phyloP scores from a whole-genome alignment of 2,888 invertebrate species.

The Lycophotia porphyrea region DNA sequence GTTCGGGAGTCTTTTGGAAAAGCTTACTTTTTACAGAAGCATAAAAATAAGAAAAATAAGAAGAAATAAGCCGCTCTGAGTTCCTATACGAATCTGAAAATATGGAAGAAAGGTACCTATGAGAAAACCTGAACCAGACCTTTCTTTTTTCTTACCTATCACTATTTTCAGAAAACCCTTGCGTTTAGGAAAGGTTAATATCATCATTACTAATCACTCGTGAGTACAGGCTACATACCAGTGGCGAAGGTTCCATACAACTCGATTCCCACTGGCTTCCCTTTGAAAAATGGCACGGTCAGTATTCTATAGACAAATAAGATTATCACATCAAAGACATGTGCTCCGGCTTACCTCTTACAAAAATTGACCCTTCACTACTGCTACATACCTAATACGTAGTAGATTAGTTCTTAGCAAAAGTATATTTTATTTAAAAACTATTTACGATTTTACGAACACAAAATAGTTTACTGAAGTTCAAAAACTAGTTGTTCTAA shows the following conservation, averaged over 20 bases:
- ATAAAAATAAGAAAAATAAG: too few relatives aligned
- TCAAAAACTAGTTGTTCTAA: constrained; percentile 22
- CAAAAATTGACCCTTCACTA: too few relatives aligned
- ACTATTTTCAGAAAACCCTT: background rate
- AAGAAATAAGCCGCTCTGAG: background rate
- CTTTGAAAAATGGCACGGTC: too few relatives aligned
- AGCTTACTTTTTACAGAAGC: background rate
- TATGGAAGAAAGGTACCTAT: background rate
- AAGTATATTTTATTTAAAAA: background rate
- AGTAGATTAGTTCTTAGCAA: background rate
- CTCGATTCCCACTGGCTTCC: too few relatives aligned
- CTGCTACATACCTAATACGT: background rate
- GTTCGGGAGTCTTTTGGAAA: background rate
- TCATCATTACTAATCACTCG: background rate
- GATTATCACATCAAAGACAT: too few relatives aligned
- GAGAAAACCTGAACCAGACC: too few relatives aligned
- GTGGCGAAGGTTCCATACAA: too few relatives aligned
- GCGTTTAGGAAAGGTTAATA: background rate
- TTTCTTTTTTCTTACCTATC: background rate
- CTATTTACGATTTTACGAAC: too few relatives aligned
- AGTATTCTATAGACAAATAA: too few relatives aligned
- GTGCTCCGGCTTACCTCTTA: too few relatives aligned
- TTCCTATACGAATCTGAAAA: background rate
- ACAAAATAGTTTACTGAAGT: background rate
- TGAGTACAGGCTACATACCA: too few relatives aligned